Percentiles rank a stretch among this genome's conserved stretches.
These are phyloP conservation scores for Brachyptera putata DNA, from an alignment of 2,888 invertebrate species.

Conservation along the genomic window DNA sequence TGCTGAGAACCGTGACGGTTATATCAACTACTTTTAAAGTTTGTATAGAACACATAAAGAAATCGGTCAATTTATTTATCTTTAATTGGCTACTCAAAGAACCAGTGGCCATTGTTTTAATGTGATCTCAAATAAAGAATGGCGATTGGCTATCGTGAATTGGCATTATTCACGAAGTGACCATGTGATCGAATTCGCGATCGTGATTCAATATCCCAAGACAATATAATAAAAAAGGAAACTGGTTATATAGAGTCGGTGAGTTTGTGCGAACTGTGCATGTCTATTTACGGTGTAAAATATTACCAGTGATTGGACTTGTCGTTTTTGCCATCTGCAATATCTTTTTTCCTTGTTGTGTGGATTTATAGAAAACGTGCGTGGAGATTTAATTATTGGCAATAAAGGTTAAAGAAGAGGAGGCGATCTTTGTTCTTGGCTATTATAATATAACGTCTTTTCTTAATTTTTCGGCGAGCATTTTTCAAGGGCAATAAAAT, in stretches of 20 bases:
- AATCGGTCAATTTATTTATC: constrained; percentile 1
- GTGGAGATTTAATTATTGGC: neutral
- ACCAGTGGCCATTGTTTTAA: constrained; percentile 8
- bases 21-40: no score
- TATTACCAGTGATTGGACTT: constrained; percentile 1
- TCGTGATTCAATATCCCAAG: neutral
- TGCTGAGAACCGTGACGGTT: no score
- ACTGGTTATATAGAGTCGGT: constrained; percentile 6
- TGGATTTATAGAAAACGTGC: neutral
- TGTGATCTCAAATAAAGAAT: constrained; percentile 7
- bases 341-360: no score
- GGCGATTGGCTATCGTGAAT: constrained; percentile 8
- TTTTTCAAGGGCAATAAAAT: neutral
- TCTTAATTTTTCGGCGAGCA: neutral
- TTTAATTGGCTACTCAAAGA: constrained; percentile 5
- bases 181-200: neutral
- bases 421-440: neutral
- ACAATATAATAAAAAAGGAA: neutral
- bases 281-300: constrained; percentile 9
- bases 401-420: neutral
- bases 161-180: neutral
- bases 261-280: no score
- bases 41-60: no score
- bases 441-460: no score
- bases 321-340: no score